Base-by-base conservation (phyloP, 2,113 vertebrate species). In the Neodontobutis hainanensis region DNA sequence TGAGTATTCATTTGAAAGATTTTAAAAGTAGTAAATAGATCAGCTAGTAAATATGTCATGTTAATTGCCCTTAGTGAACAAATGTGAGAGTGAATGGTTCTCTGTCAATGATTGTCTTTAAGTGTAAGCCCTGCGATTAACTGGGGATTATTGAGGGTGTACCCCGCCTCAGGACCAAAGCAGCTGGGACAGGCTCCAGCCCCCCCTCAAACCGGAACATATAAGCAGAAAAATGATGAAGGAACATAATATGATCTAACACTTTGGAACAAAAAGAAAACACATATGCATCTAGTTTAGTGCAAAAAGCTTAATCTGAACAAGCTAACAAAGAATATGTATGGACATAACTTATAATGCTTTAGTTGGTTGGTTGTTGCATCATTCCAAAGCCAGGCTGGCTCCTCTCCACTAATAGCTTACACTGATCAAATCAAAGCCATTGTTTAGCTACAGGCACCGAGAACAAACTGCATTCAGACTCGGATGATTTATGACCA, bases 401-500 rank as follows among this genome's bases (percentile, higher is more conserved):
- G 51, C 52, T 47, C 34, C 27, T 45, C 47, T 57, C 36, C 45
- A 11, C 63, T 70, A 73, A 80, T 64, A 3, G 34, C 72, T 84
- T 61, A 8, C 1, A 42, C 63, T 64, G 16, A 80, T 65, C 65
- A 82, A 84, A 75, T 77, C 73, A 68, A 82, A 58, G 36, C 53
- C 38, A 83, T 73, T 77, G 70, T 86, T 70, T 45, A 51, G 79
- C 78, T 66, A 27, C 71, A 63, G 82, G 75, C 61, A 0, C 60
- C 69, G 15, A 57, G 73, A 65, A 59, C 62, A 65, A 82, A 78
- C 84, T 65, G 66, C 58, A 32, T 77, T 83, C 79, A 88, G 81
- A 76, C 79, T 27, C 49, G 65, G 45, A 51, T 74, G 75, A 88
- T 86, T 88, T 86, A 87, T 65, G 66, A 67, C 73, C 53, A 44